Conservation (phyloP, 2,797 vertebrate genomes). For the Parauchenoglanis ngamensis region DNA sequence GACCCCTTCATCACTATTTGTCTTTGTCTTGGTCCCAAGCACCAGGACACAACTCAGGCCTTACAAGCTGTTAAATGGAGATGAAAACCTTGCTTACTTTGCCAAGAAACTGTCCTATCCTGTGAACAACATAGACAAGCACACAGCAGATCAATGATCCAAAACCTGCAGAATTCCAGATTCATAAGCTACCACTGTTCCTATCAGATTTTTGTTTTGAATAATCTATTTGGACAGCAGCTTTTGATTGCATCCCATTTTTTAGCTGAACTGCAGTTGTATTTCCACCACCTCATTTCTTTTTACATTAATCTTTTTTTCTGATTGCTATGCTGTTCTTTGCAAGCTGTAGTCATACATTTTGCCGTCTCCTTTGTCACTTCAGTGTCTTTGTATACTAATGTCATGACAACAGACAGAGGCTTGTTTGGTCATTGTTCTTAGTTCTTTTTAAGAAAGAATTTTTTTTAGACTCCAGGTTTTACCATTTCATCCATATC, state of each 20-base stretch:
- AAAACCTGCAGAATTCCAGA: conserved; percentile 13
- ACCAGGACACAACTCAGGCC: conserved; percentile 18
- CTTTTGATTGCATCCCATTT: conserved; percentile 19
- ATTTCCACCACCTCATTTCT: conserved; percentile 7
- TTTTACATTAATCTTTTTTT: background rate
- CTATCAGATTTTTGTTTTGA: conserved; percentile 12
- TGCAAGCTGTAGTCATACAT: background rate
- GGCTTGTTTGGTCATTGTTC: background rate
- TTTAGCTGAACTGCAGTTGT: conserved; percentile 4
- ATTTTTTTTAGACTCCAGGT: too few relatives aligned
- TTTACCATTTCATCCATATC: background rate
- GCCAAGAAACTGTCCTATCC: conserved; percentile 30
- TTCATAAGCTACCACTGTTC: background rate
- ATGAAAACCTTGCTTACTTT: conserved; percentile 51
- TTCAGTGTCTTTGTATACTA: background rate
- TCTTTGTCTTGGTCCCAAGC: conserved; percentile 49
- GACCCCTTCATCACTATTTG: conserved; percentile 50
- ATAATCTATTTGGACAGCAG: background rate
- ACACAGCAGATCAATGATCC: background rate
- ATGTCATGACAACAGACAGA: background rate
- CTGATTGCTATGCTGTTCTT: conserved; percentile 8
- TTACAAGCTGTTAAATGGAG: conserved; percentile 47
- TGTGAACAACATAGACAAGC: conserved; percentile 30
- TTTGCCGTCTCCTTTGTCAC: conserved; percentile 11
- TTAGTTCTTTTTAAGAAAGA: background rate